These are phyloP conservation scores for Scomber colias DNA, from an alignment of 2,113 vertebrate genomes.

Conservation along the genomic window DNA sequence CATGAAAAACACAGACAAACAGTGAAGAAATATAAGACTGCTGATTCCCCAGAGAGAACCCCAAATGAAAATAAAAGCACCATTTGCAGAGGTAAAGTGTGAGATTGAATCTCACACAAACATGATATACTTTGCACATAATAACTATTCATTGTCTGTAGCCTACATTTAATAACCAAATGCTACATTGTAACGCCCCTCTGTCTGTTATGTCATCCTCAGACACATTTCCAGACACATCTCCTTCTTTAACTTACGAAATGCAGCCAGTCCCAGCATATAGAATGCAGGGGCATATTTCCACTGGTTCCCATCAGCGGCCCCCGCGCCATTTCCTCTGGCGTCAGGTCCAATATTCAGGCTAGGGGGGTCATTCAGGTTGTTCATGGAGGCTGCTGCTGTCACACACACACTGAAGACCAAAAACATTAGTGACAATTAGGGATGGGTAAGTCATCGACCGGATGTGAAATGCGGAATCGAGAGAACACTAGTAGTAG, in stretches of 20 bases:
- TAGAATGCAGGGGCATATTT: slow-evolving; percentile 96
- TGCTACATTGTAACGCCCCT: neutral
- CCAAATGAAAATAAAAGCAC: neutral
- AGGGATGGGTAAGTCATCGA: too few relatives aligned
- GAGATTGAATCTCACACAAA: too few relatives aligned
- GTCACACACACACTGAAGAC: neutral
- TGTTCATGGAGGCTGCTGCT: slow-evolving; percentile 89
- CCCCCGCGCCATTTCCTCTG: slow-evolving; percentile 85
- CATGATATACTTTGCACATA: too few relatives aligned
- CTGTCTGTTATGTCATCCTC: neutral
- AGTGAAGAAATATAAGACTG: neutral
- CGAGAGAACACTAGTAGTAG: too few relatives aligned
- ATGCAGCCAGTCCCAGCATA: slow-evolving; percentile 95
- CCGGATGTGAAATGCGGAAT: too few relatives aligned
- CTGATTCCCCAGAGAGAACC: too few relatives aligned
- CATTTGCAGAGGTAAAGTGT: neutral
- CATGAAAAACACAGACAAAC: neutral
- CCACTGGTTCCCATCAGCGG: slow-evolving; percentile 91
- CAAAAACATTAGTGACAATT: neutral
- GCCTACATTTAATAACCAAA: neutral
- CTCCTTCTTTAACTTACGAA: slow-evolving; percentile 88
- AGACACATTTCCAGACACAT: neutral
- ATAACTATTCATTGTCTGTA: neutral
- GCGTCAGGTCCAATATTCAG: slow-evolving; percentile 94
- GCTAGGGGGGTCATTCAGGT: slow-evolving; percentile 93